Base-by-base conservation (phyloP, 1,140 invertebrate species). In the Panagrolaimus sp. region DNA sequence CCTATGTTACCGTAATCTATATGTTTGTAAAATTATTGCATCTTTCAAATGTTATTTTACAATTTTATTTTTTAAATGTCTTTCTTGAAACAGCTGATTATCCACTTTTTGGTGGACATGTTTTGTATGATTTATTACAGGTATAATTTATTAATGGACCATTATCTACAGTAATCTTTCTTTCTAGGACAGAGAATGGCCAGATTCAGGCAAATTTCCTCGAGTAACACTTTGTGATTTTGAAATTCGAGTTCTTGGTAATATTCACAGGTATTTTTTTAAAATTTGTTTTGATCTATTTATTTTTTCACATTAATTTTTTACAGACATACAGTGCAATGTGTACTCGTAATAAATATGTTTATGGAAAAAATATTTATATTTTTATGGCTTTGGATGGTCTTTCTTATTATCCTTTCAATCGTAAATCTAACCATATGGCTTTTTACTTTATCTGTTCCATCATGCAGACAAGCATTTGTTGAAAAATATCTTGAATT, bases 41-140 rank as follows among this genome's bases (percentile, higher is more conserved):
- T 76, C 83, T 87, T 44, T 69, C 79, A n/a, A 87, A 87, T 78
- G 85, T 83, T 38, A 81, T 87, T 48, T 84, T 85, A 17, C 86
- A 87, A 74, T 81, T 87, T 62, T 86, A 86, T 76, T 78, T 86
- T 67, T 75, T 87, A 52, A 87, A 87, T 76, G 78, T 77, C 44
- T 87, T 87, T 71, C 76, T 87, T 45, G 85, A 85, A 38, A 84
- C 84, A 28, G 65, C 74, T 48, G 84, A 87, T 63, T 87, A 85
- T 71, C 85, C 85, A 75, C 73, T 86, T 52, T 87, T 86, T 74
- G 86, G 86, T 43, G 79, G 85, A 0, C 85, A 87, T 74, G 85
- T 87, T 15, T 55, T 87, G 0, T 78, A 82, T 63, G 84, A 85
- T 67, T 70, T 87, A 32, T 77, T 84, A 8, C 73, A 71, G 75